Base-by-base conservation (phyloP, 2,797 vertebrate genomes). In the Phoeniculus purpureus region DNA sequence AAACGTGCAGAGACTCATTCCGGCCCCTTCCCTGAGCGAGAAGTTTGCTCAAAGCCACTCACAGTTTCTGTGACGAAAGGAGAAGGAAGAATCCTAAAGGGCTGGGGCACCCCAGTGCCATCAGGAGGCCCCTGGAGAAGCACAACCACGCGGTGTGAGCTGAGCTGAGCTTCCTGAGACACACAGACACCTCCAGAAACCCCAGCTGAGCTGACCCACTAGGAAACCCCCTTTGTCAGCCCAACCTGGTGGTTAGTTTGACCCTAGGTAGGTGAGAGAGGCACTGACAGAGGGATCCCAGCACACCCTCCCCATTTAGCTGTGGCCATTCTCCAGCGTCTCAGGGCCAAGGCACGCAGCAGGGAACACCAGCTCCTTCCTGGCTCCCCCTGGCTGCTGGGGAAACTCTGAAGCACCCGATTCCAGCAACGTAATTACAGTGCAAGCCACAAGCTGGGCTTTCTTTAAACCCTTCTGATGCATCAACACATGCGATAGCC, bases 391-490 rank as follows among this genome's bases (percentile, higher is more conserved):
- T 5, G 1, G 68, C 68, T 87, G 67, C 56, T 0, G 0, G 32
- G 92, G 91, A 92, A 96, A 86, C 81, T 95, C 71, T 86, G 88
- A 88, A 86, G 84, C 81, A 64, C 78, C 67, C 58, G 58, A 64
- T 67, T 88, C 90, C 92, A 91, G 88, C 27, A 34, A 27, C 2
- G 16, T 90, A 91, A 96, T 85, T 64, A 75, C 65, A 10, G 91
- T 12, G 4, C 55, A 54, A 71, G 52, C 71, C 78, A 77, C 74
- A 71, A 73, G 85, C 90, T 65, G 72, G 86, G 84, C 92, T 92
- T 84, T 89, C 92, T 94, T 71, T 79, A 94, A 96, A 37, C 75
- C 88, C 81, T 90, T 88, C 85, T 94, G 92, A 96, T 94, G 93
- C 94, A 94, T 90, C 95, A 94, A 67, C 58, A 43, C 88, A 82